phyloP scores from a whole-genome alignment of 2,113 vertebrate species.

The Jaculus jaculus region DNA sequence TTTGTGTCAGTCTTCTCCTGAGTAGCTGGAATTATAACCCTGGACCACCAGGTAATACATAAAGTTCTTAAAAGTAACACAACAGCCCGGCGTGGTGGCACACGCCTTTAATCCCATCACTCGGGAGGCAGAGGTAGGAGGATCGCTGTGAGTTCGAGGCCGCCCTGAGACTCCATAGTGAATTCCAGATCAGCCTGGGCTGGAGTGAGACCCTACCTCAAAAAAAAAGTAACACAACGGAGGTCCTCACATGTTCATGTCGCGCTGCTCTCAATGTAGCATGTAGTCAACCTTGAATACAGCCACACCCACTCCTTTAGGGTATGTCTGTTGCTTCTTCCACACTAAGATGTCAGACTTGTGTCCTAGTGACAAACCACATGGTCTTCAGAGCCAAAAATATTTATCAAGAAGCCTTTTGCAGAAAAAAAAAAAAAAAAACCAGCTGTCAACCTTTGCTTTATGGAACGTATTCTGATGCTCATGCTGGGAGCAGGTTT shows the following conservation, averaged over 20 bases:
- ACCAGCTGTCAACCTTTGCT: neutral
- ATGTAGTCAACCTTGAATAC: neutral
- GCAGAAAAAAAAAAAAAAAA: neutral
- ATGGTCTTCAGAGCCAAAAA: neutral
- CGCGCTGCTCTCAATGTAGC: neutral
- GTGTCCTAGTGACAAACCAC: neutral
- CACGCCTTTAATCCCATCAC: no score
- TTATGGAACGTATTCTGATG: accelerated
- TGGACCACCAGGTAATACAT: neutral
- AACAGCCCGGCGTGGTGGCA: no score
- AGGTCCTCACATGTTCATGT: neutral
- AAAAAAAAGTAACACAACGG: neutral
- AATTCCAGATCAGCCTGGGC: no score
- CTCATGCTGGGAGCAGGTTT: accelerated
- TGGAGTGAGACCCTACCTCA: no score
- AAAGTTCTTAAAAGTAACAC: neutral
- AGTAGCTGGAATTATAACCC: neutral
- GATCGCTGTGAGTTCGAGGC: no score
- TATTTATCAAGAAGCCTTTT: neutral
- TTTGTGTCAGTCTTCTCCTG: neutral
- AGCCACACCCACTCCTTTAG: neutral
- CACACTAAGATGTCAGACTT: neutral
- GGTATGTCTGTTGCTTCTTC: neutral
- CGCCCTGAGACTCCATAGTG: no score
- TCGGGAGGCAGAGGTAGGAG: no score